These are phyloP conservation scores for Chamaea fasciata DNA, from an alignment of 2,113 vertebrate species.

Conservation along the genomic window DNA sequence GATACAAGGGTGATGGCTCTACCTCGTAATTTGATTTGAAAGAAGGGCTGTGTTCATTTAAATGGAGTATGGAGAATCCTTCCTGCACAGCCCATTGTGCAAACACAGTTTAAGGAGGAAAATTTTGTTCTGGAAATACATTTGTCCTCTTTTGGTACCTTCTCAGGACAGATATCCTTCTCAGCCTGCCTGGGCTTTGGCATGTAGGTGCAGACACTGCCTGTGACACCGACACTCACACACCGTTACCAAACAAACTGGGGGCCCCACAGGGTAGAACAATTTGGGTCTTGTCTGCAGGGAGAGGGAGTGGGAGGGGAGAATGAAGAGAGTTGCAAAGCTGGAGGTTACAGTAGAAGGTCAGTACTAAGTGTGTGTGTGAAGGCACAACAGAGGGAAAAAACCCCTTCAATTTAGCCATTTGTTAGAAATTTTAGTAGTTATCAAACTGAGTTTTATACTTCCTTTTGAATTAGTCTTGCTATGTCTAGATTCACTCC, in stretches of 20 bases:
- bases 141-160: not conserved
- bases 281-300: not conserved
- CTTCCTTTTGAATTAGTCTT: not conserved
- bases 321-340: not conserved
- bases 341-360: not conserved
- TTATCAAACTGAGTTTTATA: not conserved
- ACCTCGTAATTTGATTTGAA: not conserved
- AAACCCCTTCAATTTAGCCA: not conserved
- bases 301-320: not conserved
- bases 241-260: fast-evolving
- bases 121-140: not conserved
- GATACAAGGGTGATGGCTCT: not conserved
- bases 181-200: not conserved
- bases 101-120: not conserved
- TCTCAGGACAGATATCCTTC: not conserved
- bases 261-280: not conserved
- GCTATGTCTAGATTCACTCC: not conserved
- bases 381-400: not conserved
- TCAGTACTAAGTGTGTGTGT: not conserved
- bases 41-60: not conserved
- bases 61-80: not conserved
- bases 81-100: not conserved
- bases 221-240: not conserved
- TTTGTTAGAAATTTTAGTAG: not conserved
- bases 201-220: not conserved